Evolutionary conservation across 2,113 vertebrate species (phyloP), one percentile per base, ranked within the genome.

Genomic region (Ondatra zibethicus): DNA sequence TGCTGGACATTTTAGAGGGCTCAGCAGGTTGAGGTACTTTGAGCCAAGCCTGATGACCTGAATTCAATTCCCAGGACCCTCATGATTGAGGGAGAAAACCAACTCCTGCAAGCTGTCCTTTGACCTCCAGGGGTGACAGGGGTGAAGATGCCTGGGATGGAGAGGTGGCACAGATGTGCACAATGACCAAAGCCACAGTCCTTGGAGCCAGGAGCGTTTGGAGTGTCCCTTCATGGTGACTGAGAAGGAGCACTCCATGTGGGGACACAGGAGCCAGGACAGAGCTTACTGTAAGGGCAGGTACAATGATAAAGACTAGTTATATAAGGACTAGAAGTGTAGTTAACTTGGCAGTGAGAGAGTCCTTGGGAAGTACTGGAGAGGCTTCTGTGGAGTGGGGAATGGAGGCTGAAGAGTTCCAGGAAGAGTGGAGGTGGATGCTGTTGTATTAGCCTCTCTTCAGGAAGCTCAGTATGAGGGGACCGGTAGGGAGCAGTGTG

Each of bases 401-500:
- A 19, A 47, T 17, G 39, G 80, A 45, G 50, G 42, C 80, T 42
- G 11, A 65, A 42, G 65, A 47, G 85, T 25, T 6, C 86, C 4
- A 0, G 33, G 21, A 21, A 31, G 50, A 90, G 16, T 0, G 6
- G 39, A 36, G 12, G 12, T 4, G 0, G 39, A 58, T 33, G 16
- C 50, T 21, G 6, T 3, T 29, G 2, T 45, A 19, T 50, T 27
- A 58, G 21, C 80, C 85, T 88, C 39, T 6, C 0, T 47, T 55
- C 45, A 31, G 75, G 66, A 45, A 50, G 9, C 55, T 86, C 36
- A 63, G 61, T 21, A 78, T 33, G 61, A 72, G 61, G 84, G 36
- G 0, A 0, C 0, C 9, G 16, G 16, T 12, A 3, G 31, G 23
- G 47, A 88, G 73, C 89, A 68, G 47, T 39, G 36, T 7, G 0